Evolutionary conservation across 92 coral and sea anemone species (phyloP), one percentile per base, ranked within the genome.

Genomic region (Zoanthus sociatus): DNA sequence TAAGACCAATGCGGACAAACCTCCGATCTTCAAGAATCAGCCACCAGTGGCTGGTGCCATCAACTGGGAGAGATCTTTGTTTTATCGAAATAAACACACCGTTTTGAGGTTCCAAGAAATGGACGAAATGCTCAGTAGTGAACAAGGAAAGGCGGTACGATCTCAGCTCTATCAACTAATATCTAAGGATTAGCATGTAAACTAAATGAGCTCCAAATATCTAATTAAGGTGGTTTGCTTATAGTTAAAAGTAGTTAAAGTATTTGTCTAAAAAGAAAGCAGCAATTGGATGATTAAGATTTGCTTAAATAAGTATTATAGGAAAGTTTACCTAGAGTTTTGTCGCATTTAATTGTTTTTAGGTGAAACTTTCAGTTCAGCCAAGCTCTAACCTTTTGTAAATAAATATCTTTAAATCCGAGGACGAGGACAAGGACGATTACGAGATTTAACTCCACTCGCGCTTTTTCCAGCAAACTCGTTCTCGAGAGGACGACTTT

Each of bases 21-120:
- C 99, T 5, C 99, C 98, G 44, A 90, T 94, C 51, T 95, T 90
- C 95, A 97, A 95, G 97, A 97, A 97, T 77, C 99, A 97, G 82
- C 99, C 99, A 0, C 99, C 99, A 8, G 98, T 97, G 2, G 98
- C 99, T 11, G 99, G 99, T 20, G 98, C 99, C 46, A 95, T 97
- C 33, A 91, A 98, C 87, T 97, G 99, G 99, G 99, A 97, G 90
- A 90, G 99, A 32, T 97, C 99, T 47, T 92, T 97, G 21, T 97
- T 97, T 77, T 84, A 93, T 81, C 93, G 99, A 73, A 97, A 95
- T 47, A 97, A 97, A 87, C 97, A 92, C 56, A 97, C 99, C 77
- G 92, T 97, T 73, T 84, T 97, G 72, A 92, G 99, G 90, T 97
- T 97, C 79, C 99, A 97, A 85, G 99, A 97, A 71, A 97, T 97